Conservation (phyloP, 2,888 invertebrate species). For the Gymnocheta viridis region DNA sequence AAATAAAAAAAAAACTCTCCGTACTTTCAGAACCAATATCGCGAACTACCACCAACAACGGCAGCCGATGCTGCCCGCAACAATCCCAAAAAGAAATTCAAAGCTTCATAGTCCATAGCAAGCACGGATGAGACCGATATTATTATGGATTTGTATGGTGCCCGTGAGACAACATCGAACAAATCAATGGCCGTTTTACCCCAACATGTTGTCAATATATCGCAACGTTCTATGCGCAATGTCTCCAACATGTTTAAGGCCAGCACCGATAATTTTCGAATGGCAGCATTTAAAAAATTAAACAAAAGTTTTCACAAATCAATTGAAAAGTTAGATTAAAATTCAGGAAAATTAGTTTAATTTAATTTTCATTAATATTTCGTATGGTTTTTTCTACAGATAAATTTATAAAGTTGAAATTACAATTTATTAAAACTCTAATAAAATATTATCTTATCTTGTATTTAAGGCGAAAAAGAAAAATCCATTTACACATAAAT, state of each 20-base stretch:
- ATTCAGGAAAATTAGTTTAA: background rate
- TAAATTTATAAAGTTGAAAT: background rate
- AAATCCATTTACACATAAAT: constrained; percentile 27
- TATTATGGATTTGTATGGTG: constrained; percentile 70
- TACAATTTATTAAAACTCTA: background rate
- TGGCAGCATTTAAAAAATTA: constrained; percentile 75
- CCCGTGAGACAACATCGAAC: constrained; percentile 10
- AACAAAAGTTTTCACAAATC: constrained; percentile 64
- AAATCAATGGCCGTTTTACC: constrained; percentile 67
- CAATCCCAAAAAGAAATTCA: constrained; percentile 80
- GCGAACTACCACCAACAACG: constrained; percentile 79
- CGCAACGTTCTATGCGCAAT: constrained; percentile 76
- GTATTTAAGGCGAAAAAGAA: background rate
- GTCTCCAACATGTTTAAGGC: constrained; percentile 78
- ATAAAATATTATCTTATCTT: background rate
- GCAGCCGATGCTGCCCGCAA: constrained; percentile 77
- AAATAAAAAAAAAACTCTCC: background rate
- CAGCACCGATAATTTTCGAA: constrained; percentile 76
- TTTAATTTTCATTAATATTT: constrained; percentile 2
- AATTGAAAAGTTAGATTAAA: constrained; percentile 50
- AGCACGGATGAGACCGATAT: constrained; percentile 75
- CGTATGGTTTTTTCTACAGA: background rate
- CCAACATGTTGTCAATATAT: constrained; percentile 77
- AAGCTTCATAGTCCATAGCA: constrained; percentile 80
- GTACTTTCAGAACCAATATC: constrained; percentile 79